Evolutionary conservation across 1,140 invertebrate genomes (phyloP).

Genomic region (Papilio xuthus): DNA sequence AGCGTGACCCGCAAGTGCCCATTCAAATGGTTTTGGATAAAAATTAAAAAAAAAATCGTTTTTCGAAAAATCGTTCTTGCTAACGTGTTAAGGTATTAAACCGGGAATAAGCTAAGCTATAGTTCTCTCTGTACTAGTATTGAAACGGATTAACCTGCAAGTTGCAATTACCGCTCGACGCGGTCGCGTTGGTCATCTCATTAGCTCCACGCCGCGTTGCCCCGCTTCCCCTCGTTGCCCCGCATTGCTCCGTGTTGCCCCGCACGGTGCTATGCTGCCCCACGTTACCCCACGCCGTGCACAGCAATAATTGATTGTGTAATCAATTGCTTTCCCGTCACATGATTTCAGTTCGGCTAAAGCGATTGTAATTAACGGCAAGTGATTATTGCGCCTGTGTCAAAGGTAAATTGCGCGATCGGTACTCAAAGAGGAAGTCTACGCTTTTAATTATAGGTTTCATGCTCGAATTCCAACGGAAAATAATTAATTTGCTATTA

Average conservation of each 20-base stretch:
- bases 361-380: constrained; percentile 24
- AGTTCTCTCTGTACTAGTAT: neutral
- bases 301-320: constrained; percentile 23
- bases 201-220: neutral
- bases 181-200: neutral
- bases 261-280: neutral
- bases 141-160: neutral
- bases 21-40: too few species aligned
- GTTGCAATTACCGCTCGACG: neutral
- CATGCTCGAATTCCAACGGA: neutral
- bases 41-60: too few species aligned
- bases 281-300: neutral
- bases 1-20: too few species aligned
- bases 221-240: neutral
- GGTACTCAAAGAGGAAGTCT: neutral
- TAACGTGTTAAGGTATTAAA: neutral
- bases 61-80: too few species aligned
- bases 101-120: neutral
- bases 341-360: constrained; percentile 17
- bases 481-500: neutral
- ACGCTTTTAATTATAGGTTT: constrained; percentile 18
- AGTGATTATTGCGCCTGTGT: constrained; percentile 15
- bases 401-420: constrained; percentile 24
- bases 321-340: constrained; percentile 20
- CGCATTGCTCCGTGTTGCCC: neutral